Evolutionary conservation across 2,797 vertebrate genomes (phyloP).

Genomic region (Bradypodion pumilum): DNA sequence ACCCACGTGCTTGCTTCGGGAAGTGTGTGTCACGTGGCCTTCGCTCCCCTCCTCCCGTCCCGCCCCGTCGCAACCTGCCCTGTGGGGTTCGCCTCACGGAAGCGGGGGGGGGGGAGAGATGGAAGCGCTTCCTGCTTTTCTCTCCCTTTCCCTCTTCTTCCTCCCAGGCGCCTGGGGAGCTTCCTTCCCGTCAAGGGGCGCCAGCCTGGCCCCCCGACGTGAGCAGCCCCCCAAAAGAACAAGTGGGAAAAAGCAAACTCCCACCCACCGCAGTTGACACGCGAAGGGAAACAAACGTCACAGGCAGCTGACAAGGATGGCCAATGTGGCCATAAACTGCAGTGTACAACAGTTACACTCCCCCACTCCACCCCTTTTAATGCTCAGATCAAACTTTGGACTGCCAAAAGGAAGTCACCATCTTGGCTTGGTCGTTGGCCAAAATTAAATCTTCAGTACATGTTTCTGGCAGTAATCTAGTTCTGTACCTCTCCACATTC

Average conservation of each 20-base stretch:
- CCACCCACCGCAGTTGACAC: background rate
- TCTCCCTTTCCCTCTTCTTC: too few species aligned
- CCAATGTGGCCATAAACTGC: background rate
- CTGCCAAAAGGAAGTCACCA: too few species aligned
- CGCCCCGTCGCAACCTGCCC: conserved; percentile 58
- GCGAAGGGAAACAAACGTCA: background rate
- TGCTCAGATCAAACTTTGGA: too few species aligned
- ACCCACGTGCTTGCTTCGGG: conserved; percentile 53
- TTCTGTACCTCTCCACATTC: too few species aligned
- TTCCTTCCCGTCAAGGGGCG: too few species aligned
- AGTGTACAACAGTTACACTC: too few species aligned
- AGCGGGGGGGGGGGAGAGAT: too few species aligned
- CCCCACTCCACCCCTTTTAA: too few species aligned
- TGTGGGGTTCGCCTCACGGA: conserved; percentile 42
- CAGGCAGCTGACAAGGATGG: background rate
- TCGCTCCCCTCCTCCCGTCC: too few species aligned
- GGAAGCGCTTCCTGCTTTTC: conserved; percentile 27
- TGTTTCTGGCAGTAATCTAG: too few species aligned
- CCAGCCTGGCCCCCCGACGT: conserved; percentile 12
- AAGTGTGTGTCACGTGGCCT: conserved; percentile 48
- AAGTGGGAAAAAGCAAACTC: conserved; percentile 46
- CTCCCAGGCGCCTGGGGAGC: background rate
- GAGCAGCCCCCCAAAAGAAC: background rate
- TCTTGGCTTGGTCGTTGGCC: too few species aligned
- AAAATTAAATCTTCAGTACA: too few species aligned